phyloP scores from a whole-genome alignment of 2,888 invertebrate species.

The Megastigmus dorsalis region DNA sequence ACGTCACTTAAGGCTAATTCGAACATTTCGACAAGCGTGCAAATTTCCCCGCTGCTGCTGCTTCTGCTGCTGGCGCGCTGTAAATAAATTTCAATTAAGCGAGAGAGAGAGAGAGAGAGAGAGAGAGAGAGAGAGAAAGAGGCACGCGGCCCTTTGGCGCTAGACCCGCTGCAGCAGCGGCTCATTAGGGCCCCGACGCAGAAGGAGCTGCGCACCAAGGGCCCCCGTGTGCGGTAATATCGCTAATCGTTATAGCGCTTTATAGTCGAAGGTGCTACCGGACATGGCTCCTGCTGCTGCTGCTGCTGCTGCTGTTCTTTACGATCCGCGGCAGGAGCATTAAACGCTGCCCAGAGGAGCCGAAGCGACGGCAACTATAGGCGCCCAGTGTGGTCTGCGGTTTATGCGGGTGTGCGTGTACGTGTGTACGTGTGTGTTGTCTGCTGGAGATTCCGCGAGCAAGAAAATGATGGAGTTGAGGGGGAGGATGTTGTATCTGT shows the following conservation, averaged over 20 bases:
- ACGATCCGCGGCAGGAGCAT: conserved; percentile 57
- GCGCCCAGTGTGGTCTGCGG: conserved; percentile 38
- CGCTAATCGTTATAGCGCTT: conserved; percentile 45
- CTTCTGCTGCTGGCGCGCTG: conserved; percentile 11
- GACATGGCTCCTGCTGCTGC: conserved; percentile 19
- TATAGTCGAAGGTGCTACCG: conserved; percentile 40
- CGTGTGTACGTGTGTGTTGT: too few relatives aligned
- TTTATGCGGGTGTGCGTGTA: conserved; percentile 47
- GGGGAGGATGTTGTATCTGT: too few relatives aligned
- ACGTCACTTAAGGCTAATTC: conserved; percentile 30
- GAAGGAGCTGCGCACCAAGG: conserved; percentile 17
- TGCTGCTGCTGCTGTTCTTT: conserved; percentile 49
- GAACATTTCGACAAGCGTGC: neutral
- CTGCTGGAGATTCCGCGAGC: too few relatives aligned
- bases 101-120: too few relatives aligned
- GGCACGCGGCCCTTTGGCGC: too few relatives aligned
- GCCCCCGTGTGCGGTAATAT: too few relatives aligned
- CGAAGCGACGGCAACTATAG: too few relatives aligned
- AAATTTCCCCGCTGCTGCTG: too few relatives aligned
- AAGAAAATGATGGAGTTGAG: too few relatives aligned
- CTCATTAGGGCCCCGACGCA: conserved; percentile 40
- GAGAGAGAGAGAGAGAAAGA: too few relatives aligned
- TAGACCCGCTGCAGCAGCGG: neutral
- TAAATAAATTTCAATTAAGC: conserved; percentile 49
- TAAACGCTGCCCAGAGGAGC: conserved; percentile 48